These are phyloP conservation scores for Tokudaia muenninki DNA, from an alignment of 2,797 vertebrate species.

Conservation along the genomic window DNA sequence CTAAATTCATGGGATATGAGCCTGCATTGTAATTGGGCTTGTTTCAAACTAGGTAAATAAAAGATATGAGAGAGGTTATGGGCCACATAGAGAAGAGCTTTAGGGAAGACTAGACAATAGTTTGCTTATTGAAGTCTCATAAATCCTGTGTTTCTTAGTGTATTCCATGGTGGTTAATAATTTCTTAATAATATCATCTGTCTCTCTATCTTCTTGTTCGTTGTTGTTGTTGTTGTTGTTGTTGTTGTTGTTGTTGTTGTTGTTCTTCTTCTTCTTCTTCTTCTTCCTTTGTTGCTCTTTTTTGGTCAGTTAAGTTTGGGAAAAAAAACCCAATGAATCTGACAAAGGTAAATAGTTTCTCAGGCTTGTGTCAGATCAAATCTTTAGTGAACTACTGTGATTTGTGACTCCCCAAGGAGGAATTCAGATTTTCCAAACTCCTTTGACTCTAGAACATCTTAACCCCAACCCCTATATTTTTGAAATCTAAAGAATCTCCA, in stretches of 20 bases:
- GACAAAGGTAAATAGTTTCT: conserved; percentile 72
- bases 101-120: not conserved
- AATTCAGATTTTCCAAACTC: conserved; percentile 56
- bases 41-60: conserved; percentile 17
- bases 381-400: conserved; percentile 54
- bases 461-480: not conserved
- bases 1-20: not conserved
- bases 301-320: conserved; percentile 75
- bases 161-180: conserved; percentile 38
- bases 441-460: conserved; percentile 31
- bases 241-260: no score
- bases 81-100: not conserved
- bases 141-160: conserved; percentile 5
- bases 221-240: no score
- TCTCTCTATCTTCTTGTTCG: not conserved
- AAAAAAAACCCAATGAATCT: conserved; percentile 58
- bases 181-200: conserved; percentile 44
- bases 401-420: conserved; percentile 51
- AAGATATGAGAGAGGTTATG: not conserved
- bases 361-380: conserved; percentile 51
- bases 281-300: not conserved
- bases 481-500: conserved; percentile 17
- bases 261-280: no score
- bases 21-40: not conserved
- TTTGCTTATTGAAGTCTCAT: conserved; percentile 35